Percentiles rank a stretch among this genome's conserved stretches.
phyloP scores from a whole-genome alignment of 2,113 vertebrate genomes.

The Cathartes aura region DNA sequence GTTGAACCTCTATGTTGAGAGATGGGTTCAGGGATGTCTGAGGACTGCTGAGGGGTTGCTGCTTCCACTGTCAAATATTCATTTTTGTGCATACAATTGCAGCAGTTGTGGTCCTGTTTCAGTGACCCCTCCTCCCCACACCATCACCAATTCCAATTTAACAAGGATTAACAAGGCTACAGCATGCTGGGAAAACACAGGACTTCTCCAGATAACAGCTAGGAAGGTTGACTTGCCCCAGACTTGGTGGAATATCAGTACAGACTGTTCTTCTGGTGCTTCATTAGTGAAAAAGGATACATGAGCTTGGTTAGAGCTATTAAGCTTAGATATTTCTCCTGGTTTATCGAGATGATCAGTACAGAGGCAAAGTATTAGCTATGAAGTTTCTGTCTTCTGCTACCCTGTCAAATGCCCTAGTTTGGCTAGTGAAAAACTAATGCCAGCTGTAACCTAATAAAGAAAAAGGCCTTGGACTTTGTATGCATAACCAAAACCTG shows the following conservation, averaged over 20 bases:
- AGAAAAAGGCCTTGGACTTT: not conserved
- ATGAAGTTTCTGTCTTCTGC: conserved; percentile 2
- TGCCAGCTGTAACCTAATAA: conserved; percentile 41
- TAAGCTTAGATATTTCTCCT: not conserved
- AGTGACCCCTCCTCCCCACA: not conserved
- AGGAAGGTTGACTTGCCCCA: not conserved
- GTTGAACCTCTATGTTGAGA: not conserved
- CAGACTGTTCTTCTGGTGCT: not conserved
- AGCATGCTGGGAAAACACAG: not conserved
- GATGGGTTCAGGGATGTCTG: not conserved
- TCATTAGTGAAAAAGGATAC: not conserved
- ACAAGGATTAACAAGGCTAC: not conserved
- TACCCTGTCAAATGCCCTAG: conserved; percentile 43
- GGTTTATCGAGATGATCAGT: not conserved
- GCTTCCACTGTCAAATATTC: not conserved
- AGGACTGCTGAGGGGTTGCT: not conserved
- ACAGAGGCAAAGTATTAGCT: not conserved
- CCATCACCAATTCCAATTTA: not conserved
- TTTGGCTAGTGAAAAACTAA: not conserved
- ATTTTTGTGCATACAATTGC: not conserved
- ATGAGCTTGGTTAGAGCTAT: not conserved
- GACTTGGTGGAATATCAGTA: not conserved
- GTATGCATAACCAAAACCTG: not conserved
- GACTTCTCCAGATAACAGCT: not conserved
- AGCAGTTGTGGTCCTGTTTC: not conserved